Base-by-base conservation (phyloP, 2,888 invertebrate species). In the Pterostichus madidus region DNA sequence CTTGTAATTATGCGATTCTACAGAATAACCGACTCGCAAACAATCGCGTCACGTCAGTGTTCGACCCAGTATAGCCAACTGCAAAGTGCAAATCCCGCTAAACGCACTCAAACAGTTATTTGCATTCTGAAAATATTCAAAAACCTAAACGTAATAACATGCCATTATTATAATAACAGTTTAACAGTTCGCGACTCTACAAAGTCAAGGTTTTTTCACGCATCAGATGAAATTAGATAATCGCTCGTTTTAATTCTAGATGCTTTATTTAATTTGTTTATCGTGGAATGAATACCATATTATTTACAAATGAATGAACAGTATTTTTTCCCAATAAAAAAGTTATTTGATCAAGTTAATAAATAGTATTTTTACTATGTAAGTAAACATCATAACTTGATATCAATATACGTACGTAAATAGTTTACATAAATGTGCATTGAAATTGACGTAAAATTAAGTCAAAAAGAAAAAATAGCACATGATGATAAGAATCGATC, bases 161-260 rank as follows among this genome's bases (percentile, higher is more conserved):
- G 17, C 68, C 68, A 71, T 71, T 71, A 71, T 44, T 39, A 46
- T 71, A 71, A 71, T 71, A 71, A 71, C 68, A 71, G 68, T 44
- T 71, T 44, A 4, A 11, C 64, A 24, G 10, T 7, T 24, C 17
- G 39, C 17, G 15, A 13, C 10, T 24, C 24, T 24, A 44, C 68
- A 71, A 17, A 15, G 68, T 71, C 68, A 71, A 71, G 68, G 68
- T 44, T 71, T 44, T 59, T 44, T 31, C 68, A 71, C 44, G 68
- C 68, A 39, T 44, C 68, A 39, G 1, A 39, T 39, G 44, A 44
- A 71, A 71, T 71, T 71, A 71, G 68, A 71, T 71, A 71, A 71
- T 71, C 44, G 68, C 44, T 8, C 31, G 17, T 44, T 71, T 71
- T 39, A 39, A 71, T 71, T 71, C 31, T 39, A 15, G 7, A 56